These are phyloP conservation scores for Prunella himalayana DNA, from an alignment of 2,113 vertebrate species.

Conservation along the genomic window DNA sequence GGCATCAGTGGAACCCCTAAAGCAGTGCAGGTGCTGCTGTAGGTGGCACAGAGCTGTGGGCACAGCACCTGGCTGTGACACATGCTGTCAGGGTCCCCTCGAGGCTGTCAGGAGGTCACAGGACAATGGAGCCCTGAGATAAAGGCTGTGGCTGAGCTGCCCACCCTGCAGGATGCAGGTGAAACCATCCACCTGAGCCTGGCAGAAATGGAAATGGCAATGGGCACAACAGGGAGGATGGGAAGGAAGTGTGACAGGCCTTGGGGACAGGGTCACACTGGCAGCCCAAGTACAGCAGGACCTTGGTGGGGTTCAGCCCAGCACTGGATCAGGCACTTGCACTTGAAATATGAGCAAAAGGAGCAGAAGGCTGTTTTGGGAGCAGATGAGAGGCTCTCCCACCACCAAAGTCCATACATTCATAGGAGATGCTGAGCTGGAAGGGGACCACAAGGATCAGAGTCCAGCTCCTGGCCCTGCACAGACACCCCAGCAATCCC, in stretches of 20 bases:
- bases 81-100: neutral
- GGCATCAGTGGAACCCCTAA: neutral
- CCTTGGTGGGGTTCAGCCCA: neutral
- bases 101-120: accelerated
- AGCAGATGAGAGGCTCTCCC: neutral
- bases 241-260: neutral
- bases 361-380: neutral
- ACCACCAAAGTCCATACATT: neutral
- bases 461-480: neutral
- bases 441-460: neutral
- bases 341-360: neutral
- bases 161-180: neutral
- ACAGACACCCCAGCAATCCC: neutral
- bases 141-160: neutral
- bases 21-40: accelerated
- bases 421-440: neutral
- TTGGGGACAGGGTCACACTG: accelerated
- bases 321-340: neutral
- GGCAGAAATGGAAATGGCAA: neutral
- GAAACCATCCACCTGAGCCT: neutral
- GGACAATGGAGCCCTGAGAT: neutral
- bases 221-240: neutral
- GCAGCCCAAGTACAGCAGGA: accelerated
- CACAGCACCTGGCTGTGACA: neutral
- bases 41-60: neutral